These are phyloP conservation scores for Carassius gibelio DNA, from an alignment of 2,113 vertebrate genomes.

Conservation along the genomic window DNA sequence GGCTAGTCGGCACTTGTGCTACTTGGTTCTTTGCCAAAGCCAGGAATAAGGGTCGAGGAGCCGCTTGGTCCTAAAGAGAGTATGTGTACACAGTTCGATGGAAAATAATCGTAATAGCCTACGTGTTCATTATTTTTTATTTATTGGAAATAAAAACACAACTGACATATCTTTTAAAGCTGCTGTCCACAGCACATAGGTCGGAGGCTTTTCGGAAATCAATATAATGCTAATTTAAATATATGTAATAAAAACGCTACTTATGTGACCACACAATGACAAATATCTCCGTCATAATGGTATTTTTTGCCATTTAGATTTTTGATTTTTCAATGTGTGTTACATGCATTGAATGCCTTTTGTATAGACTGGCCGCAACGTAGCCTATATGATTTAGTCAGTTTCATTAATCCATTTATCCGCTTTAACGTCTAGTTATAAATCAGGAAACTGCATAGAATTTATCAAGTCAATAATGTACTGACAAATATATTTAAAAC, in stretches of 20 bases:
- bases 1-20: slow-evolving; percentile 86
- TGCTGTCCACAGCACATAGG: not conserved
- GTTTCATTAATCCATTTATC: slow-evolving; percentile 22
- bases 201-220: not conserved
- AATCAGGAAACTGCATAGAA: slow-evolving; percentile 15
- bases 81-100: not conserved
- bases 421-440: slow-evolving; percentile 24
- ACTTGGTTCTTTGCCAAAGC: slow-evolving; percentile 82
- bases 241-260: no score
- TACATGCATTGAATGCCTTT: not conserved
- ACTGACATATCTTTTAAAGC: slow-evolving; percentile 36
- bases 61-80: slow-evolving; percentile 88
- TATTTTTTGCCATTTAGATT: not conserved
- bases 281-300: not conserved
- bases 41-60: slow-evolving; percentile 72
- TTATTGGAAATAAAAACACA: slow-evolving; percentile 14
- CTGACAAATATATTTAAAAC: slow-evolving; percentile 30
- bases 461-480: slow-evolving; percentile 26
- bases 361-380: not conserved
- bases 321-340: not conserved
- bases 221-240: slow-evolving; percentile 5
- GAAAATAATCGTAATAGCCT: not conserved
- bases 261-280: not conserved
- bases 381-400: not conserved
- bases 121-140: slow-evolving; percentile 18